phyloP scores from a whole-genome alignment of 2,888 invertebrate species.

The Hemicrepidius hirtus region DNA sequence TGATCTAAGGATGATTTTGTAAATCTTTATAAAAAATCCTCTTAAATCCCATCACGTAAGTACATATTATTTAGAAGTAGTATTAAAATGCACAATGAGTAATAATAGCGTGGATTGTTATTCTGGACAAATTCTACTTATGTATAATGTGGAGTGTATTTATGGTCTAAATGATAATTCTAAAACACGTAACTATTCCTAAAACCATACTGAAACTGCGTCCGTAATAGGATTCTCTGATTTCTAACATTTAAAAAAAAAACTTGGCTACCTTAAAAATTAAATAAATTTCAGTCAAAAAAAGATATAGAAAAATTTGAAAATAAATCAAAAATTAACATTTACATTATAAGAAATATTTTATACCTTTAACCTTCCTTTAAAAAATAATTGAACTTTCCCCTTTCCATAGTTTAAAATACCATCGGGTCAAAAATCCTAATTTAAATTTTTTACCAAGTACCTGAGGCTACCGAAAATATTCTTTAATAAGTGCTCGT shows the following conservation, averaged over 20 bases:
- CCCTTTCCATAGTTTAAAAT: conserved; percentile 4
- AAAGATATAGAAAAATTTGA: neutral
- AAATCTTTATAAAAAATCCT: neutral
- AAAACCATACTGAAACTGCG: neutral
- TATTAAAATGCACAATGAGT: neutral
- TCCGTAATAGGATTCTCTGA: neutral
- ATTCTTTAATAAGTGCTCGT: neutral
- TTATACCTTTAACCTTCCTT: too few relatives aligned
- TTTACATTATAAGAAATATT: neutral
- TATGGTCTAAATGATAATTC: conserved; percentile 24
- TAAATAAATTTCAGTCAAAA: neutral
- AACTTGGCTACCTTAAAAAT: too few relatives aligned
- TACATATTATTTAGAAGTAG: neutral
- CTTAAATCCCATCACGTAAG: too few relatives aligned
- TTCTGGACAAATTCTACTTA: conserved; percentile 7
- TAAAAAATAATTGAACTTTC: conserved; percentile 2
- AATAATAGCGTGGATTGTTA: conserved; percentile 12
- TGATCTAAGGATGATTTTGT: neutral
- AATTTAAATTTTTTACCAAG: neutral
- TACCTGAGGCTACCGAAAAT: neutral
- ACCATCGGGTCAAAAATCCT: conserved; percentile 2
- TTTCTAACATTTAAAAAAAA: neutral
- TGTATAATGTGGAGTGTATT: conserved; percentile 4
- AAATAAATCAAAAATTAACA: neutral
- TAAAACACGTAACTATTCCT: conserved; percentile 2